Evolutionary conservation across 2,797 vertebrate genomes (phyloP), one percentile per base, ranked within the genome.

Genomic region (Chelidonichthys spinosus): DNA sequence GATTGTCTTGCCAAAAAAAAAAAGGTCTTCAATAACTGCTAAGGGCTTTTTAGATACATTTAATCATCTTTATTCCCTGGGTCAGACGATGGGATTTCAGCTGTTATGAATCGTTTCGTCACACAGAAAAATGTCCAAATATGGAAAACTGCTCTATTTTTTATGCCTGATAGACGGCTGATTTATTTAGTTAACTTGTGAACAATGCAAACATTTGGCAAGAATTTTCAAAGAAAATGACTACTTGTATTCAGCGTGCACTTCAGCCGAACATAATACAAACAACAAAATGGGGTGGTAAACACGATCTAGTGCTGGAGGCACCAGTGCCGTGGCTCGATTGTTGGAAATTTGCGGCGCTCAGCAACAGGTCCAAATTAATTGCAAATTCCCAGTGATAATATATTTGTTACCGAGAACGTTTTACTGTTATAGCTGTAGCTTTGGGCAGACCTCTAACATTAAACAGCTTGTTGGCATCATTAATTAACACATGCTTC

Each of bases 251-350:
- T 39, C 40, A 61, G 15, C 1, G 6, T 69, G 72, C 55, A 76
- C 60, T 80, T 62, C 10, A 52, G 68, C 74, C 33, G 11, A 82
- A 69, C 63, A 67, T 53, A 63, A 68, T 37, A 40, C 58, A 73
- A 73, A 68, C 74, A 77, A 65, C 69, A 79, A 82, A 72, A 63
- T 33, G 25, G 13, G 63, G 66, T 40, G 61, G 59, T 79, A 85
- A 86, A 76, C 11, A 74, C 74, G 62, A 72, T 72, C 54, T 82
- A 82, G 15, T 49, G 52, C 62, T 78, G 54, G 72, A 82, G 49
- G 72, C 72, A 56, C 67, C 74, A 59, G 64, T 1, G 6, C 18
- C 52, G 44, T 60, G 11, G 43, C 46, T 81, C 65, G 40, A 37
- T 71, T 79, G 68, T 76, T 79, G 62, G 46, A 75, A 75, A 77